phyloP scores from a whole-genome alignment of 2,797 vertebrate species.

The Mareca penelope region DNA sequence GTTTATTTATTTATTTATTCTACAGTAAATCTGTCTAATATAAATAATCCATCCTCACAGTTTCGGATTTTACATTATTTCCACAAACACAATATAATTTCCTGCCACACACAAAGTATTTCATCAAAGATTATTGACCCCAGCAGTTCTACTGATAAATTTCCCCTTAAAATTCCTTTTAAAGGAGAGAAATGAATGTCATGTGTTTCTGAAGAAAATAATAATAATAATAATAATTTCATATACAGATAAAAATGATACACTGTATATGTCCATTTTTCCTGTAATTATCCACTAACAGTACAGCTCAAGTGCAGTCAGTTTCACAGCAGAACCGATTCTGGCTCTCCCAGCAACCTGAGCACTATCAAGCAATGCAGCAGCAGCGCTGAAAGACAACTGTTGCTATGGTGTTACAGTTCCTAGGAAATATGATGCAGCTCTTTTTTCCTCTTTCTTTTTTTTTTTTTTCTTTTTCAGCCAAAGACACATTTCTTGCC shows the following conservation, averaged over 20 bases:
- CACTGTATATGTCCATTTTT: background rate
- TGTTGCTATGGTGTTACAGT: slow-evolving; percentile 46
- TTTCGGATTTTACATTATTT: background rate
- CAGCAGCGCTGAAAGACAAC: background rate
- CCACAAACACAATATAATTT: background rate
- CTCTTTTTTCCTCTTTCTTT: background rate
- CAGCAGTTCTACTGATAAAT: background rate
- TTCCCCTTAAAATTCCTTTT: background rate
- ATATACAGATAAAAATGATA: background rate
- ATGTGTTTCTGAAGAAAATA: background rate
- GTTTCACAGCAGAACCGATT: background rate
- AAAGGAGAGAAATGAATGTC: background rate
- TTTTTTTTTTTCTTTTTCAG: background rate
- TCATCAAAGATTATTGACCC: background rate
- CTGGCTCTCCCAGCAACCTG: background rate
- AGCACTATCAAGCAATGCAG: background rate
- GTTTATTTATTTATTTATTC: background rate
- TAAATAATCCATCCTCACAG: background rate
- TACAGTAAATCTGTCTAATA: background rate
- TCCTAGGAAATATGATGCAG: slow-evolving; percentile 35
- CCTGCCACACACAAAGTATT: background rate
- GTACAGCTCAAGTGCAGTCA: background rate
- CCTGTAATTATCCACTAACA: background rate
- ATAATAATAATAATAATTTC: background rate
- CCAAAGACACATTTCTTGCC: slow-evolving; percentile 22